Conservation (phyloP, 53 echinoderm and acorn worm genomes). For the Pentamera pediparva region DNA sequence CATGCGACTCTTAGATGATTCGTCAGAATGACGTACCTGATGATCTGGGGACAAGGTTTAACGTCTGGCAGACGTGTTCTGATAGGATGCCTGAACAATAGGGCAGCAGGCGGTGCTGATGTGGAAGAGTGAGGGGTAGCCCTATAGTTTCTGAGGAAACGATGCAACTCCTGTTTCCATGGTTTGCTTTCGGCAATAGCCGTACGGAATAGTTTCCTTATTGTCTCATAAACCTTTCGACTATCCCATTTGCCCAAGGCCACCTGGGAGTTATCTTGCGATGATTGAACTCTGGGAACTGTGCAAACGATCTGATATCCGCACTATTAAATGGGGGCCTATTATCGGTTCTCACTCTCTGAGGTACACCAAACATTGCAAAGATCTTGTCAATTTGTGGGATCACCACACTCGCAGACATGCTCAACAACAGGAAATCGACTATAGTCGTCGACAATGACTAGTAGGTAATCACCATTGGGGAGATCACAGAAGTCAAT, state of each 20-base stretch:
- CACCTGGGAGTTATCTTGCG: conserved; percentile 36
- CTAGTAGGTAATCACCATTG: conserved; percentile 24
- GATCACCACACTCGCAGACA: conserved; percentile 41
- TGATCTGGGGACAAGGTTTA: too few relatives aligned
- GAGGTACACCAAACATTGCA: conserved; percentile 32
- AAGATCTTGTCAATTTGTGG: conserved; percentile 50
- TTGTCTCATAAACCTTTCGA: conserved; percentile 37
- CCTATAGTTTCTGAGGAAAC: conserved; percentile 40
- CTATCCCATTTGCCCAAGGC: conserved; percentile 46
- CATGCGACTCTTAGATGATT: too few relatives aligned
- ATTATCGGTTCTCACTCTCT: conserved; percentile 36
- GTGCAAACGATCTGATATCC: conserved; percentile 31
- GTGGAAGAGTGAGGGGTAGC: conserved; percentile 47
- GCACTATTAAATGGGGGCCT: conserved; percentile 41
- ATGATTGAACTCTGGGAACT: conserved; percentile 24
- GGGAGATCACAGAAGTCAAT: conserved; percentile 32
- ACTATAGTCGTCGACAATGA: conserved; percentile 31
- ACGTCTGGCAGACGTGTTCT: background rate
- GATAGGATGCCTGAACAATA: conserved; percentile 17
- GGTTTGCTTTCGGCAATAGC: conserved; percentile 18
- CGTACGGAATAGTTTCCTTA: conserved; percentile 48
- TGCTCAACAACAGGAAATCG: conserved; percentile 47
- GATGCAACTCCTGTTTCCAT: conserved; percentile 39
- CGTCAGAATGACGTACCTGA: too few relatives aligned
- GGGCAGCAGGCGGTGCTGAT: conserved; percentile 22